These are phyloP conservation scores for Hydrozoanthus tunicans DNA, from an alignment of 64 coral and sea anemone genomes.

Conservation along the genomic window DNA sequence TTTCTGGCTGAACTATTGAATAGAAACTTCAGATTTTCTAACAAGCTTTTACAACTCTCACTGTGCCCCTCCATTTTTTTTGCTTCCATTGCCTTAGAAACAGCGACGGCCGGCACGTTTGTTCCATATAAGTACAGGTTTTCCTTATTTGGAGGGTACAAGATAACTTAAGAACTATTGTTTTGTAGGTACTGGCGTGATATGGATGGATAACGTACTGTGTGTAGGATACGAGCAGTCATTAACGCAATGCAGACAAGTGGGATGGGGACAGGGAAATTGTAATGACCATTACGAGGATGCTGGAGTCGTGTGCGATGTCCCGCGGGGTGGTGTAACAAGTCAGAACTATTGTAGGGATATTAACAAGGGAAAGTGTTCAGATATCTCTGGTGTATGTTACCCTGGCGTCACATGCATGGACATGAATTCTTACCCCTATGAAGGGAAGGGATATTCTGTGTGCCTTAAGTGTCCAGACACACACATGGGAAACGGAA, in stretches of 20 bases:
- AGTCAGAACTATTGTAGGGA: constrained; percentile 84
- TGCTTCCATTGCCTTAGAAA: too few relatives aligned
- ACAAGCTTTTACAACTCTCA: too few relatives aligned
- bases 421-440: constrained; percentile 57
- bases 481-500: constrained; percentile 70
- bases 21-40: too few relatives aligned
- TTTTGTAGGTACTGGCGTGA: constrained; percentile 61
- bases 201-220: constrained; percentile 93
- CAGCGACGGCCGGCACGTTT: too few relatives aligned
- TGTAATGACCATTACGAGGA: constrained; percentile 70
- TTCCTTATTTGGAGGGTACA: background rate
- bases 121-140: too few relatives aligned
- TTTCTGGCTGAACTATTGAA: too few relatives aligned
- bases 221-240: constrained; percentile 87
- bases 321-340: constrained; percentile 60
- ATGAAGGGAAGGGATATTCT: constrained; percentile 26
- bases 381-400: constrained; percentile 22
- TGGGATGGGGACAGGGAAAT: constrained; percentile 79
- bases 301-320: constrained; percentile 82
- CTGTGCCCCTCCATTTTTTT: too few relatives aligned
- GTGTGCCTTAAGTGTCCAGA: constrained; percentile 79
- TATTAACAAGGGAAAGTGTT: constrained; percentile 53
- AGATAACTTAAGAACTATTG: too few relatives aligned
- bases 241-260: constrained; percentile 73
- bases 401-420: constrained; percentile 66